Conservation (phyloP, 64 coral and sea anemone species). For the Dendronephthya gigantea region DNA sequence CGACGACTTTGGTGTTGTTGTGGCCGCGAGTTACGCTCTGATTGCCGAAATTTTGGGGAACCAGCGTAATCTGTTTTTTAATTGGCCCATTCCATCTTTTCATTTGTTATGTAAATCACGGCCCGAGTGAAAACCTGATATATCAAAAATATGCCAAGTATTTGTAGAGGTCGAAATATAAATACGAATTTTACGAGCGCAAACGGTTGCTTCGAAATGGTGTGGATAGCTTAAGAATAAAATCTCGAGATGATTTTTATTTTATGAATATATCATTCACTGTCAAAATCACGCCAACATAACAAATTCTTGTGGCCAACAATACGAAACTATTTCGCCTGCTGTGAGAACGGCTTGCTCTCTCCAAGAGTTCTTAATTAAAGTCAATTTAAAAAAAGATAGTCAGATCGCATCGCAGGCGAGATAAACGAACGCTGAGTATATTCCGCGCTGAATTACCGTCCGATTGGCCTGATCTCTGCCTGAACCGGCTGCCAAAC, state of each 20-base stretch:
- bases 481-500: not conserved
- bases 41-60: not conserved
- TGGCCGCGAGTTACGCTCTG: not conserved
- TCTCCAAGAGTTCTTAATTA: not conserved
- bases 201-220: not conserved
- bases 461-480: not conserved
- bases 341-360: not conserved
- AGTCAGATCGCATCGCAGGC: not conserved
- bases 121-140: not conserved
- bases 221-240: not conserved
- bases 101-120: slow-evolving; percentile 12
- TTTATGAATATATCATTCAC: not conserved
- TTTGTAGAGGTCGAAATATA: not conserved
- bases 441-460: not conserved
- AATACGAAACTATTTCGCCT: not conserved
- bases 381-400: slow-evolving; percentile 15
- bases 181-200: not conserved
- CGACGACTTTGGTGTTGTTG: not conserved
- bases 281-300: not conserved
- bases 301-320: not conserved
- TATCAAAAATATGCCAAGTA: slow-evolving; percentile 14
- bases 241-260: not conserved
- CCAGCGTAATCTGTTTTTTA: not conserved
- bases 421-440: not conserved
- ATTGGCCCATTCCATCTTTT: not conserved